Percentiles rank a stretch among this genome's conserved stretches.
phyloP scores from a whole-genome alignment of 1,140 invertebrate species.

The Drosophila jambulina region DNA sequence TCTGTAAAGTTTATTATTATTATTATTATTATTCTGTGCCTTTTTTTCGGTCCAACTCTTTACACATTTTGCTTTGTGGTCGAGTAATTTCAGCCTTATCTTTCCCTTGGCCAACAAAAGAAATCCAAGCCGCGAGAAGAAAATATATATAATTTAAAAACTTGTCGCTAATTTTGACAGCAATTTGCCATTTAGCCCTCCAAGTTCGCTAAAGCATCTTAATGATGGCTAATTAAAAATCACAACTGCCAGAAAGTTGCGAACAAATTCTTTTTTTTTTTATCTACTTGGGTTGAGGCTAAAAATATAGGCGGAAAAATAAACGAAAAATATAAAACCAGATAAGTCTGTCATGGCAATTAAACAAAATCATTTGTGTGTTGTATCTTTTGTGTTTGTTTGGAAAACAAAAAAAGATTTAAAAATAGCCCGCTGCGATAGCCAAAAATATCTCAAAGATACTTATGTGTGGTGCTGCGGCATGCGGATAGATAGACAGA shows the following conservation, averaged over 20 bases:
- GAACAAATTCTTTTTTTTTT: constrained; percentile 25
- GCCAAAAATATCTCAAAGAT: constrained; percentile 69
- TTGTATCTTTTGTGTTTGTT: constrained; percentile 57
- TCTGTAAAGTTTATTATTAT: constrained; percentile 48
- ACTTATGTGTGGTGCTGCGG: constrained; percentile 34
- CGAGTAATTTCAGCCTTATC: constrained; percentile 63
- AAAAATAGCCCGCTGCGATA: constrained; percentile 66
- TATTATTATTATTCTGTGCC: constrained; percentile 31
- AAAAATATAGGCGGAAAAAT: constrained; percentile 4
- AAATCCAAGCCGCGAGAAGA: constrained; percentile 25
- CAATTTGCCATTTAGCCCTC: constrained; percentile 60
- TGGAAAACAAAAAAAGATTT: constrained; percentile 71
- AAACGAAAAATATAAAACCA: constrained; percentile 42
- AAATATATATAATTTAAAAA: constrained; percentile 43
- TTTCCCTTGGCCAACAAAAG: constrained; percentile 48
- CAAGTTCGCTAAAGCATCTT: constrained; percentile 49
- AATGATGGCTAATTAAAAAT: constrained; percentile 78
- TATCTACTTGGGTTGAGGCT: constrained; percentile 45
- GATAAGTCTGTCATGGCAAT: constrained; percentile 69
- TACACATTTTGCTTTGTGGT: constrained; percentile 37
- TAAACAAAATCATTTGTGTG: constrained; percentile 61
- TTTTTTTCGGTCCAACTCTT: constrained; percentile 26
- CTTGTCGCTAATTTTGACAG: constrained; percentile 78
- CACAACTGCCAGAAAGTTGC: constrained; percentile 65
- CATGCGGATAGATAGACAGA: constrained; percentile 52